Percentiles rank a stretch among this genome's conserved stretches.
Conservation (phyloP, 2,888 invertebrate species). For the Callosobruchus maculatus region DNA sequence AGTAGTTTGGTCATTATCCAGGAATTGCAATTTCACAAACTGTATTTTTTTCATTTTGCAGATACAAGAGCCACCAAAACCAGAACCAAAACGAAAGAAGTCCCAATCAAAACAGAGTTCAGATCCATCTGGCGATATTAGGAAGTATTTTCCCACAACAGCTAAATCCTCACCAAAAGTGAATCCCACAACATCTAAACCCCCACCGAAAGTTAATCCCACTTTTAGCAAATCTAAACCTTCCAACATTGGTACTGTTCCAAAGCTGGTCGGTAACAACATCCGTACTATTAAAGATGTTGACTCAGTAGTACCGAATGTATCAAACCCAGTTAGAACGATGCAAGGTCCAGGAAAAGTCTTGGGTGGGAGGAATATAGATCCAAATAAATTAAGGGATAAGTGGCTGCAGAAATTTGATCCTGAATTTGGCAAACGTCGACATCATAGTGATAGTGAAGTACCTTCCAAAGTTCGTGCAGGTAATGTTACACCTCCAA, state of each 20-base stretch:
- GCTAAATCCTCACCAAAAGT: neutral
- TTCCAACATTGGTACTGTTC: neutral
- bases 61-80: constrained; percentile 29
- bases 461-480: neutral
- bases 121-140: constrained; percentile 12
- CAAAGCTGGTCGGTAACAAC: neutral
- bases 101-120: constrained; percentile 7
- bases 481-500: neutral
- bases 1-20: too few relatives aligned
- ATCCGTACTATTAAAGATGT: neutral
- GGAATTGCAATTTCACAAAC: neutral
- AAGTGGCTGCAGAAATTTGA: neutral
- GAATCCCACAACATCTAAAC: neutral
- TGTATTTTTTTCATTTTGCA: constrained; percentile 4
- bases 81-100: constrained; percentile 17
- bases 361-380: neutral
- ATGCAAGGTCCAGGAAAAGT: neutral
- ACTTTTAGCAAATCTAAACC: neutral
- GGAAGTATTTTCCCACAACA: constrained; percentile 7
- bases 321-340: neutral
- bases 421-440: neutral
- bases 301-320: neutral
- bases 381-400: neutral
- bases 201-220: neutral
- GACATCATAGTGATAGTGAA: neutral